phyloP scores from a whole-genome alignment of 2,888 invertebrate genomes.

The Aphrophora alni region DNA sequence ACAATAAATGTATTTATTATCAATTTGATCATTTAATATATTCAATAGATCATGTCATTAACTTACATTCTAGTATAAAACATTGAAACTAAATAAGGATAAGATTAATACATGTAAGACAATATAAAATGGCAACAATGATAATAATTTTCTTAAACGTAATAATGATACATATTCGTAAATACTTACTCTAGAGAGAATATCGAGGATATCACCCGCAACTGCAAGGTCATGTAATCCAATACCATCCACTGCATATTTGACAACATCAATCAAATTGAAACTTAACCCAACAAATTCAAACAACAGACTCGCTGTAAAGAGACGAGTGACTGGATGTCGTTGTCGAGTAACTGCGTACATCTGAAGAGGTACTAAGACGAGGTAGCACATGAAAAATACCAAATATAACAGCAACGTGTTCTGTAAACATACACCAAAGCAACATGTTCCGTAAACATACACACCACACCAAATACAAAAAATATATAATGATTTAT shows the following conservation, averaged over 20 bases:
- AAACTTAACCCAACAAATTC: constrained; percentile 87
- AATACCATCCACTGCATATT: constrained; percentile 89
- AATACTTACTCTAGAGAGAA: constrained; percentile 80
- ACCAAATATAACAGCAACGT: constrained; percentile 88
- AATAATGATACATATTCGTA: too few relatives aligned
- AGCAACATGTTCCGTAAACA: too few relatives aligned
- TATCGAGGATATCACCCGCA: constrained; percentile 91
- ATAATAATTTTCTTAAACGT: too few relatives aligned
- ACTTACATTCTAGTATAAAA: too few relatives aligned
- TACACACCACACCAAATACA: too few relatives aligned
- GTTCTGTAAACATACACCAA: constrained; percentile 63
- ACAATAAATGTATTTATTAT: too few relatives aligned
- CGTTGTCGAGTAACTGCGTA: constrained; percentile 89
- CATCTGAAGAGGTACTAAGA: constrained; percentile 86
- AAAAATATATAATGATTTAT: too few relatives aligned
- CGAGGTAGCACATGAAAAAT: constrained; percentile 85
- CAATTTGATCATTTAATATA: too few relatives aligned
- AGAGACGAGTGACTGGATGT: constrained; percentile 89
- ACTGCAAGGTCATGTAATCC: constrained; percentile 83
- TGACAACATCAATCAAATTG: constrained; percentile 86
- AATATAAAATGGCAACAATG: too few relatives aligned
- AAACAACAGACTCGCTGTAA: constrained; percentile 84
- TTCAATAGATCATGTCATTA: too few relatives aligned
- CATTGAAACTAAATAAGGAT: too few relatives aligned
- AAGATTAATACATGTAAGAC: too few relatives aligned